Evolutionary conservation across 1,140 invertebrate genomes (phyloP), one percentile per base, ranked within the genome.

Genomic region (Pteromalus puparum): DNA sequence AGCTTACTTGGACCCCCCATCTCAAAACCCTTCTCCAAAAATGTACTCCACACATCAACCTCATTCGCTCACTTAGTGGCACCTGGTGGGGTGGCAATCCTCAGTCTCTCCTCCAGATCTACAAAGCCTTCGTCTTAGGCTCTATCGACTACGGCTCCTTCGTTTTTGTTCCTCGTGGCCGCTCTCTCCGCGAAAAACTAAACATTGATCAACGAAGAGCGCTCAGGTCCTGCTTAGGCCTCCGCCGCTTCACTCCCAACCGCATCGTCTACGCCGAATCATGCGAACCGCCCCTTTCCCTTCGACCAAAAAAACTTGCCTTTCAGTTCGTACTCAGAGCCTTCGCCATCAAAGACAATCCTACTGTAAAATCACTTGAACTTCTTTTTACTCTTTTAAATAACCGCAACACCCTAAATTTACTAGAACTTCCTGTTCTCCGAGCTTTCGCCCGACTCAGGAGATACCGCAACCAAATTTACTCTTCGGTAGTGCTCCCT

Each of bases 241-340:
- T 38, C 13, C 24, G 87, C 10, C 53, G 38, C 0, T 75, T 34
- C 30, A 75, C 73, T n/a, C 73, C 73, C 18, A 75, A 75, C 73
- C 12, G 38, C 2, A 24, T 75, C 6, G 73, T 75, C 21, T 75
- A 75, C n/a, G 30, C 34, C 0, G 73, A 75, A 75, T 42, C 73
- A 1, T 10, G 34, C 15, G 21, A 38, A 7, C 15, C 7, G 0
- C 38, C 74, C 38, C 0, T 24, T 18, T 15, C 1, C 12, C 26
- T 75, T 9, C n/a, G 38, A 0, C 74, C 15, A 5, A 75, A 46
- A 46, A 42, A 46, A 24, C 9, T 46, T 0, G 34, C 42, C 13
- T 46, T 13, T 15, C 46, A 48, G 0, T 75, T 18, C 7, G 24
- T 75, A 0, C 15, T 75, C 21, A 21, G 6, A 46, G 15, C 34